phyloP scores from a whole-genome alignment of 2,113 vertebrate species.

The Parotia lawesii region DNA sequence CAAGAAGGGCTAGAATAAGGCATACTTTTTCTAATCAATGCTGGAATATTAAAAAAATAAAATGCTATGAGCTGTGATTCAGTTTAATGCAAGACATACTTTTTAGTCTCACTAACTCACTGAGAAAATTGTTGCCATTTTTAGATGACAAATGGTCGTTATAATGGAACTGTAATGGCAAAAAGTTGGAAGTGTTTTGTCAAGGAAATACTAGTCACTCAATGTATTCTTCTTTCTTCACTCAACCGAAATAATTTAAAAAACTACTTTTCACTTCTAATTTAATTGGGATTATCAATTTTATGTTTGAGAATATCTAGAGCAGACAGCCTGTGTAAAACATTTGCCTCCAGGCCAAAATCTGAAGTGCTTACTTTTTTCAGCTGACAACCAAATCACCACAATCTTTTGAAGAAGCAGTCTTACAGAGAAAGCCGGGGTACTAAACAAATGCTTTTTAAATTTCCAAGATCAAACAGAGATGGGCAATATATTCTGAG shows the following conservation, averaged over 20 bases:
- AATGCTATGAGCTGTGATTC: background rate
- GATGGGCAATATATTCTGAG: background rate
- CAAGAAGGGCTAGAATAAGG: background rate
- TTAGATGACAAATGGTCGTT: background rate
- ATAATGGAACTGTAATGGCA: background rate
- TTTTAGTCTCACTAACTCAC: background rate
- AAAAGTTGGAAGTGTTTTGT: slow-evolving; percentile 13
- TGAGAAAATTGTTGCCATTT: background rate
- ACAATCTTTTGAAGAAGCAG: background rate
- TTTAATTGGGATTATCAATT: background rate
- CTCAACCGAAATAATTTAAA: background rate
- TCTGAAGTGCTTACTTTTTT: background rate
- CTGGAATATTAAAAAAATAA: background rate
- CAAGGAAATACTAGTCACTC: background rate
- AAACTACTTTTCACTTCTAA: background rate
- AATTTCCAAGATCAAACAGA: background rate
- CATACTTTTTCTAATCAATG: background rate
- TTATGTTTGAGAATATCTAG: background rate
- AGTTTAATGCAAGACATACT: background rate
- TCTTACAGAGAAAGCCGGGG: background rate
- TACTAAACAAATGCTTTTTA: background rate
- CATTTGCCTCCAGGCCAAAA: background rate
- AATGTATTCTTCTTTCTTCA: background rate
- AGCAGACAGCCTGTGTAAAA: background rate
- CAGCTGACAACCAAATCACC: background rate